Percentiles rank a stretch among this genome's conserved stretches.
Conservation (phyloP, 2,888 invertebrate genomes). For the Chaetoderma sp. region DNA sequence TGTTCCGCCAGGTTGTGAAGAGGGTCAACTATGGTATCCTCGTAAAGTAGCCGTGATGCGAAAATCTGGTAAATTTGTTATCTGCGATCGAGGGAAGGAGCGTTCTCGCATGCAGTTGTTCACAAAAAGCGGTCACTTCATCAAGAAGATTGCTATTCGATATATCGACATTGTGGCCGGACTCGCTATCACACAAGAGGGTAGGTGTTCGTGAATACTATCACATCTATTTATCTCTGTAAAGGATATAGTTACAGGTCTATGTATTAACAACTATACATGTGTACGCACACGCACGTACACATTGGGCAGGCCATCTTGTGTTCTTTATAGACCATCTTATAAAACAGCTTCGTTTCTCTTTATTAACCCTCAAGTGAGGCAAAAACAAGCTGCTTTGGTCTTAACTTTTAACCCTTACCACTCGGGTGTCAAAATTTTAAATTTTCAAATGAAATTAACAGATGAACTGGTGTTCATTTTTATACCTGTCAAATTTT, state of each 20-base stretch:
- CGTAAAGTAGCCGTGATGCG: slow-evolving; percentile 84
- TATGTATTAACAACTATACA: too few relatives aligned
- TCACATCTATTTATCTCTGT: neutral
- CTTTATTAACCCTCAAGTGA: too few relatives aligned
- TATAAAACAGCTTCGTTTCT: too few relatives aligned
- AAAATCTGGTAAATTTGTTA: slow-evolving; percentile 75
- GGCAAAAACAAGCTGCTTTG: too few relatives aligned
- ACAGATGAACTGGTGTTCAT: too few relatives aligned
- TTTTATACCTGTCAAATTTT: too few relatives aligned
- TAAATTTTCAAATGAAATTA: too few relatives aligned
- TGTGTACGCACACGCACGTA: too few relatives aligned
- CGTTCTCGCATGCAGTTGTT: slow-evolving; percentile 98
- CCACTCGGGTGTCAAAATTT: too few relatives aligned
- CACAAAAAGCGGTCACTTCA: slow-evolving; percentile 93
- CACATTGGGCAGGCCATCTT: too few relatives aligned
- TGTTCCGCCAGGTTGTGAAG: slow-evolving; percentile 77
- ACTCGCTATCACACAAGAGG: slow-evolving; percentile 90
- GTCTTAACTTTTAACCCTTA: too few relatives aligned
- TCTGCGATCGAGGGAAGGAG: slow-evolving; percentile 97
- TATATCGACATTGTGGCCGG: slow-evolving; percentile 83
- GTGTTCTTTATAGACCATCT: too few relatives aligned
- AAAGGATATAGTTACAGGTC: neutral
- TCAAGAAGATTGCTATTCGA: slow-evolving; percentile 87
- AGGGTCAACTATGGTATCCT: slow-evolving; percentile 97
- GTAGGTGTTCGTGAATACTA: slow-evolving; percentile 70